Base-by-base conservation (phyloP, 2,888 invertebrate species). In the Platycheirus albimanus region DNA sequence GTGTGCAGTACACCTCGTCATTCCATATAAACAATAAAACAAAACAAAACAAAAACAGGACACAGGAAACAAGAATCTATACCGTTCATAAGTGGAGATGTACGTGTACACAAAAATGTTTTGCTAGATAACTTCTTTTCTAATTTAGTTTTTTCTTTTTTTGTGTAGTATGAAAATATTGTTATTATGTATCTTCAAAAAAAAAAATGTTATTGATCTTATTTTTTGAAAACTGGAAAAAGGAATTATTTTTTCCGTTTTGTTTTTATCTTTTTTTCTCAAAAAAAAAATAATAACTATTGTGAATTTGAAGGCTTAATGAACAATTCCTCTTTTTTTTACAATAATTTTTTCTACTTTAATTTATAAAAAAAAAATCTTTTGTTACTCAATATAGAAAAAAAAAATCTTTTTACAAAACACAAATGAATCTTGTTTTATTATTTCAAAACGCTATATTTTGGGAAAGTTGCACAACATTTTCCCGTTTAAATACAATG, bases 301-400 rank as follows among this genome's bases (percentile, higher is more conserved):
- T 81, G 76, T 76, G 66, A 66, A 61, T 72, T 76, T 66, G 19
- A 76, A 63, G 24, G 81, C 76, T 77, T 67, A 71, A 52, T 41
- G 30, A 81, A 63, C 47, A 72, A 79, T 38, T 56, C 47, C 24
- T 28, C 51, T 43, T 61, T 54, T 67, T 67, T 61, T 61, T 33
- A 61, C 41, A 30, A 30, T 61, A n/a, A 61, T 43, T 75, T 70
- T 33, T 70, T 30, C 51, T 70, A 58, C 64, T 64, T 70, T 80
- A 80, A 81, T 81, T 81, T 81, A 81, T 81, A 77, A 45, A 13
- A 64, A 36, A 15, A 43, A 52, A 47, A 71, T 77, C 76, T 72
- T 81, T 81, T 81, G 81, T 81, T 81, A 81, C 63, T 81, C 66
- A 47, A 81, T 47, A 79, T 64, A 67, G 74, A 69, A 70, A 54